Percentiles rank a stretch among this genome's conserved stretches.
phyloP scores from a whole-genome alignment of 2,888 invertebrate genomes.

The Cephalotes varians region DNA sequence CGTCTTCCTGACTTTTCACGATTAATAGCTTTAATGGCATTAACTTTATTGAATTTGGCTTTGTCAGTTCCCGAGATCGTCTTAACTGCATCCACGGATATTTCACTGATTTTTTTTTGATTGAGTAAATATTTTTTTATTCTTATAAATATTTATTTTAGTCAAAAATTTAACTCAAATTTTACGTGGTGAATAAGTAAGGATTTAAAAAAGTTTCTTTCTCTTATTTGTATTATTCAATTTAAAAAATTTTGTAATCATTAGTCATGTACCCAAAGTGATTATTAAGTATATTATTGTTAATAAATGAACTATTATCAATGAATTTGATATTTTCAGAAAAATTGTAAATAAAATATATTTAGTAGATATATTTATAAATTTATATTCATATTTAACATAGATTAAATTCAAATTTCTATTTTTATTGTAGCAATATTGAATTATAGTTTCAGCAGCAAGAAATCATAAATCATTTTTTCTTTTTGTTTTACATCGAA shows the following conservation, averaged over 20 bases:
- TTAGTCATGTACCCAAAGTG: not conserved
- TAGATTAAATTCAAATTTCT: not conserved
- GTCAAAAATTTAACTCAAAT: not conserved
- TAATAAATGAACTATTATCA: not conserved
- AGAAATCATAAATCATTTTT: not conserved
- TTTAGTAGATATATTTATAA: no score
- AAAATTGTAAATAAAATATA: not conserved
- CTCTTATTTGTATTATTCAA: no score
- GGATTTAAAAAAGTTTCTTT: no score
- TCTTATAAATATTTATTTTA: not conserved
- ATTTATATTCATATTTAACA: no score
- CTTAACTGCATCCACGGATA: not conserved
- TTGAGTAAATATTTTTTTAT: not conserved
- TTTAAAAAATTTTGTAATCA: not conserved
- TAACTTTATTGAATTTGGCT: not conserved
- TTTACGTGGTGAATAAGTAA: not conserved
- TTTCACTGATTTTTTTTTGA: not conserved
- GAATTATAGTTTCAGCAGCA: not conserved
- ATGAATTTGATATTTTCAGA: not conserved
- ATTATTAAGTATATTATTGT: not conserved
- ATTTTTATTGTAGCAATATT: not conserved
- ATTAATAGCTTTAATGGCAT: slow-evolving; percentile 14
- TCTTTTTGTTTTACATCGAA: not conserved
- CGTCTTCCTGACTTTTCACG: slow-evolving; percentile 8
- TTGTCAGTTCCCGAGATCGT: not conserved